Conservation (phyloP, 2,797 vertebrate species). For the Paedocypris micromegethes region DNA sequence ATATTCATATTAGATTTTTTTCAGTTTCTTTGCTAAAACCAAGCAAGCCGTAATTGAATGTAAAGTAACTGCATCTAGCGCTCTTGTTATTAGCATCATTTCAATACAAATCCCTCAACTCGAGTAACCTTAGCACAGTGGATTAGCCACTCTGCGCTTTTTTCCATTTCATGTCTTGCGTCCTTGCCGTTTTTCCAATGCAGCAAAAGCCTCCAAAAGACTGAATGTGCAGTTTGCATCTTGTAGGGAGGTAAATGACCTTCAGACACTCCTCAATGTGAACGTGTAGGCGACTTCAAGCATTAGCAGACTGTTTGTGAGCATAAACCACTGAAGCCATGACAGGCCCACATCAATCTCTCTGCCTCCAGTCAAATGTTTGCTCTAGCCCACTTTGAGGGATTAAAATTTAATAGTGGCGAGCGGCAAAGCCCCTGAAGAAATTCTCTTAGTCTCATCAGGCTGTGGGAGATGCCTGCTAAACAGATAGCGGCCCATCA, state of each 20-base stretch:
- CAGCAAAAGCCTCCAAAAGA: constrained; percentile 8
- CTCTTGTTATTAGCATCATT: no score
- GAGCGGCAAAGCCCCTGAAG: constrained; percentile 33
- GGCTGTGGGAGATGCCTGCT: constrained; percentile 13
- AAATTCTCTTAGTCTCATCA: constrained; percentile 23
- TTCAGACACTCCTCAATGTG: constrained; percentile 38
- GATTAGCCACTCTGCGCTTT: not conserved
- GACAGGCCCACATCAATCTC: constrained; percentile 46
- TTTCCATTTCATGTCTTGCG: not conserved
- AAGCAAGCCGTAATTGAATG: no score
- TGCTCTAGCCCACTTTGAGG: constrained; percentile 48
- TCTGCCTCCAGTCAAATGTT: constrained; percentile 45
- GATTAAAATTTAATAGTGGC: constrained; percentile 47
- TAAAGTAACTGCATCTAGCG: no score
- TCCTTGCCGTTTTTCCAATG: not conserved
- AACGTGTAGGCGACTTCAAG: constrained; percentile 28
- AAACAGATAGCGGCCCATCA: constrained; percentile 24
- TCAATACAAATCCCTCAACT: no score
- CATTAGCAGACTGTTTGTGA: constrained; percentile 32
- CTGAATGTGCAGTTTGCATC: not conserved
- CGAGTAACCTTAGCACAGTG: no score
- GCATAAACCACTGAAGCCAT: constrained; percentile 36
- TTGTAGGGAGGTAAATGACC: constrained; percentile 45
- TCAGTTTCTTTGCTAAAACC: no score
- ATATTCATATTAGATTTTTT: no score